A percentile compares a stretch with the other conserved stretches of the same genome.
Conservation (phyloP, 92 coral and sea anemone species). For the Phymanthus crucifer region DNA sequence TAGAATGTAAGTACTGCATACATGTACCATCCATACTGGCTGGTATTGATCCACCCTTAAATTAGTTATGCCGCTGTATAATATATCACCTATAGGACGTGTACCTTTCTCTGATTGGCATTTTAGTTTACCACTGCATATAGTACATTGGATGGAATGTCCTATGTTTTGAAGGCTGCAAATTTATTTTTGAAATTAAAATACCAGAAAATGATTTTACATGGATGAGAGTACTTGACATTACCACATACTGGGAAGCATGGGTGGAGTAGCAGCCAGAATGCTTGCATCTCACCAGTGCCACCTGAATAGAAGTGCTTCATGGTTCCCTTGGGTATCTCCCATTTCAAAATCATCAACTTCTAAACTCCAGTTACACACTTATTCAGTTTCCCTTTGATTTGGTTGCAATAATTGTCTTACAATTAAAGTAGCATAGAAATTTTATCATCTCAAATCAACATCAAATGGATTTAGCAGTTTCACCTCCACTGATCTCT, state of each 20-base stretch:
- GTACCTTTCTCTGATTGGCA: background rate
- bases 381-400: background rate
- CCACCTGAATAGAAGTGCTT: no score
- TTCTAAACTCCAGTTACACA: no score
- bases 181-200: background rate
- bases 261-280: no score
- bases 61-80: background rate
- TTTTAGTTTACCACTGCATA: background rate
- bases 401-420: no score
- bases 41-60: background rate
- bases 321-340: no score
- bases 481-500: no score
- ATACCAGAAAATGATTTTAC: background rate
- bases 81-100: background rate
- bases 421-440: no score
- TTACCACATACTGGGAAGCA: background rate
- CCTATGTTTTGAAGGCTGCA: background rate
- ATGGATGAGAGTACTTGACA: background rate
- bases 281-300: no score
- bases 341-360: no score
- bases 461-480: no score
- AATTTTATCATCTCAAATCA: no score
- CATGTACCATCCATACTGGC: background rate
- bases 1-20: constrained; percentile 12
- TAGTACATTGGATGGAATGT: no score